Evolutionary conservation across 1,140 invertebrate genomes (phyloP).

Genomic region (Asobara japonica): DNA sequence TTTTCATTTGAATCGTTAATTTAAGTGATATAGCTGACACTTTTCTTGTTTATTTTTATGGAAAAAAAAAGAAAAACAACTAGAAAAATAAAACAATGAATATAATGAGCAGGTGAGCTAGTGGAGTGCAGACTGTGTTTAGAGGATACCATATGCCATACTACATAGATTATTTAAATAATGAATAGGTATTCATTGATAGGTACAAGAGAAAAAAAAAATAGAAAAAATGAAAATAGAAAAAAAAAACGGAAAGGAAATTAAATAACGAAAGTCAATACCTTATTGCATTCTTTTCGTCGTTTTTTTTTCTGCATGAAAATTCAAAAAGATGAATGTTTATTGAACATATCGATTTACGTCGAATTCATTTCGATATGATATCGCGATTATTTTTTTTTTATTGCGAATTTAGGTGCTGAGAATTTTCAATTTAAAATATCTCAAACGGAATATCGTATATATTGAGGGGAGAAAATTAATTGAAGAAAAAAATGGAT

Average conservation of each 20-base stretch:
- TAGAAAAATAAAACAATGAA: conserved; percentile 42
- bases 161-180: conserved; percentile 59
- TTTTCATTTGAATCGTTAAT: conserved; percentile 18
- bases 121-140: conserved; percentile 69
- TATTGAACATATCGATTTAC: no score
- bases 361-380: no score
- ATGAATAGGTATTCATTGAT: conserved; percentile 56
- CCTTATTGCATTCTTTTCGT: not conserved
- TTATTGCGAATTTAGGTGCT: no score
- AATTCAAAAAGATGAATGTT: not conserved
- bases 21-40: conserved; percentile 35
- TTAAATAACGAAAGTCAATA: not conserved
- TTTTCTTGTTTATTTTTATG: conserved; percentile 54
- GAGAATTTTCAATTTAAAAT: no score
- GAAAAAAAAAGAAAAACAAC: conserved; percentile 32
- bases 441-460: no score
- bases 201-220: no score
- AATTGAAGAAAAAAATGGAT: no score
- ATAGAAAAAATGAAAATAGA: no score
- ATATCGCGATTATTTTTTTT: no score
- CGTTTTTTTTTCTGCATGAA: conserved; percentile 3
- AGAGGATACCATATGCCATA: conserved; percentile 65
- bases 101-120: conserved; percentile 65
- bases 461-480: no score
- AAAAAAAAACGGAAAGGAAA: no score